These are phyloP conservation scores for Morpho helenor DNA, from an alignment of 2,888 invertebrate genomes.

Conservation along the genomic window DNA sequence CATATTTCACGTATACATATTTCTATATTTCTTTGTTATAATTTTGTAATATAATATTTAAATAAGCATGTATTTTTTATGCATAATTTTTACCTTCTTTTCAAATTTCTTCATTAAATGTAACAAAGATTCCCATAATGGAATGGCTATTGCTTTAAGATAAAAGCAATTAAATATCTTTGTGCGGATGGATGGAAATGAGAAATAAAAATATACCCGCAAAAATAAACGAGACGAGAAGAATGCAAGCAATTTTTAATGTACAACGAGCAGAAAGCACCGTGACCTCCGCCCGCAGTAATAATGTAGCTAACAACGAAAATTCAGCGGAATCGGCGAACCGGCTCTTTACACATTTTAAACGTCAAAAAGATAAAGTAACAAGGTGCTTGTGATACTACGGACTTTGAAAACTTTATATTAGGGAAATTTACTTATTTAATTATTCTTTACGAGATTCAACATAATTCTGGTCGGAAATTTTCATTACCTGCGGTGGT, in stretches of 20 bases:
- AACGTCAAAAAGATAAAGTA: slow-evolving; percentile 27
- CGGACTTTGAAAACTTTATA: slow-evolving; percentile 3
- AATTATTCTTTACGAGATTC: not conserved
- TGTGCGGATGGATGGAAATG: slow-evolving; percentile 46
- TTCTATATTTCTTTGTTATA: too few relatives aligned
- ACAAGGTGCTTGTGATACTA: slow-evolving; percentile 18
- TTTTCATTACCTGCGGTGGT: too few relatives aligned
- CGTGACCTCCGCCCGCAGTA: slow-evolving; percentile 46
- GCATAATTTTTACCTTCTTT: too few relatives aligned
- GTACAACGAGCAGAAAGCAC: slow-evolving; percentile 52
- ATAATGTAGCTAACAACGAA: slow-evolving; percentile 56
- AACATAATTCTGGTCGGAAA: not conserved
- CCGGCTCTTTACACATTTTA: slow-evolving; percentile 35
- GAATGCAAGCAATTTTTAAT: slow-evolving; percentile 78
- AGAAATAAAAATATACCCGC: slow-evolving; percentile 55
- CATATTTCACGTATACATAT: too few relatives aligned
- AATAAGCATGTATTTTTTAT: too few relatives aligned
- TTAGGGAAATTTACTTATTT: not conserved
- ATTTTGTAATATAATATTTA: too few relatives aligned
- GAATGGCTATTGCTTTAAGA: slow-evolving; percentile 24
- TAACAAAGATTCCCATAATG: slow-evolving; percentile 11
- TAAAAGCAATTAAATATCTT: slow-evolving; percentile 58
- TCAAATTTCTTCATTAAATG: slow-evolving; percentile 10
- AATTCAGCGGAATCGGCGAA: slow-evolving; percentile 43
- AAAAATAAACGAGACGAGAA: slow-evolving; percentile 63